Conservation (phyloP, 2,888 invertebrate genomes). For the Campoplex capitator region DNA sequence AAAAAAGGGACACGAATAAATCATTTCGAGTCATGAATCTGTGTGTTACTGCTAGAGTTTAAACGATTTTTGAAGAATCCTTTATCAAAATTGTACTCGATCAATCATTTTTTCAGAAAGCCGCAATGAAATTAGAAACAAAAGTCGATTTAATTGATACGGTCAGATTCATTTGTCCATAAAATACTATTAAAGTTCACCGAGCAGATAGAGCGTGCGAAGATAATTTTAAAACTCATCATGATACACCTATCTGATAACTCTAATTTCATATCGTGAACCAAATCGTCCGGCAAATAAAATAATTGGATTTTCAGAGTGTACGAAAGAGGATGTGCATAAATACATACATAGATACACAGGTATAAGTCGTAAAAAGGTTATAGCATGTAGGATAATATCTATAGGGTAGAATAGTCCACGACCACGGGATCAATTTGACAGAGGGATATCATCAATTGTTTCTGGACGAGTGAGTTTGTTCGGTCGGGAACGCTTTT, state of each 20-base stretch:
- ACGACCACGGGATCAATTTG: constrained; percentile 58
- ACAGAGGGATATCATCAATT: constrained; percentile 64
- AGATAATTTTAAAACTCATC: neutral
- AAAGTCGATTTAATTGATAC: neutral
- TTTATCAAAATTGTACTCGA: neutral
- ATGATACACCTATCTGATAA: constrained; percentile 8
- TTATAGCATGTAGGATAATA: constrained; percentile 11
- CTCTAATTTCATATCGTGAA: constrained; percentile 22
- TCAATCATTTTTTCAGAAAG: neutral
- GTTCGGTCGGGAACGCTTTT: constrained; percentile 56
- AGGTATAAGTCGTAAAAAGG: constrained; percentile 8
- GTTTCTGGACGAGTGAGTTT: constrained; percentile 63
- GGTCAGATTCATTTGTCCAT: neutral
- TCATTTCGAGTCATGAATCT: too few relatives aligned
- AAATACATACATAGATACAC: neutral
- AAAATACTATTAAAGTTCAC: neutral
- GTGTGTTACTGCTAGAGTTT: neutral
- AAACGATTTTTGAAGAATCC: neutral
- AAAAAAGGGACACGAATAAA: neutral
- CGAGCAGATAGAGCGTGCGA: neutral
- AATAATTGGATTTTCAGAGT: constrained; percentile 46
- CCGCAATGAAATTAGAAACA: neutral
- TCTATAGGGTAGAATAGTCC: constrained; percentile 32
- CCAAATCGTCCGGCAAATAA: constrained; percentile 45
- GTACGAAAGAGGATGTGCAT: neutral